Conservation (phyloP, 2,113 vertebrate genomes). For the Morone chrysops region DNA sequence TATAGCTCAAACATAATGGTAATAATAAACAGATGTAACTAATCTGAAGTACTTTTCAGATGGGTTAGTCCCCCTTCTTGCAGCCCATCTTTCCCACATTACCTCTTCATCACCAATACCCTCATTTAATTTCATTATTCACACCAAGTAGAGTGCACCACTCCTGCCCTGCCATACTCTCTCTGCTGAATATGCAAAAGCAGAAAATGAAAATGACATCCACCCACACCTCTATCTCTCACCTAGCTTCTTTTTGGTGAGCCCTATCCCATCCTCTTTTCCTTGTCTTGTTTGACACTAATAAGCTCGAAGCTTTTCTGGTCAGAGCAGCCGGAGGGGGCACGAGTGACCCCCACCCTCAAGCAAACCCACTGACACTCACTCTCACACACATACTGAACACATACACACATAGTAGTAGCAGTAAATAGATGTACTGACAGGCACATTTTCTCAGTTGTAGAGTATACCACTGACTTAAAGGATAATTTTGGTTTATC, state of each 20-base stretch:
- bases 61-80: neutral
- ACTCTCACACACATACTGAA: neutral
- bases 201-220: constrained; percentile 46
- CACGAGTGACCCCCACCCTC: neutral
- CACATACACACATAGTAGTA: neutral
- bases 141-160: neutral
- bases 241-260: constrained; percentile 29
- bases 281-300: constrained; percentile 48
- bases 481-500: neutral
- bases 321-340: constrained; percentile 24
- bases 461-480: neutral
- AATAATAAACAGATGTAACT: constrained; percentile 1
- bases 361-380: neutral
- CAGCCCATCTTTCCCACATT: constrained; percentile 13
- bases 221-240: constrained; percentile 32
- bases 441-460: neutral
- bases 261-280: constrained; percentile 11
- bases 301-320: constrained; percentile 37
- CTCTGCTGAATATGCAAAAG: constrained; percentile 53
- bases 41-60: neutral
- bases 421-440: neutral
- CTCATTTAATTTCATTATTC: constrained; percentile 31
- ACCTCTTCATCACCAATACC: constrained; percentile 10
- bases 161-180: constrained; percentile 12
- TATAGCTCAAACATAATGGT: too few relatives aligned